Conservation (phyloP, 2,797 vertebrate genomes). For the Danio tinwini region DNA sequence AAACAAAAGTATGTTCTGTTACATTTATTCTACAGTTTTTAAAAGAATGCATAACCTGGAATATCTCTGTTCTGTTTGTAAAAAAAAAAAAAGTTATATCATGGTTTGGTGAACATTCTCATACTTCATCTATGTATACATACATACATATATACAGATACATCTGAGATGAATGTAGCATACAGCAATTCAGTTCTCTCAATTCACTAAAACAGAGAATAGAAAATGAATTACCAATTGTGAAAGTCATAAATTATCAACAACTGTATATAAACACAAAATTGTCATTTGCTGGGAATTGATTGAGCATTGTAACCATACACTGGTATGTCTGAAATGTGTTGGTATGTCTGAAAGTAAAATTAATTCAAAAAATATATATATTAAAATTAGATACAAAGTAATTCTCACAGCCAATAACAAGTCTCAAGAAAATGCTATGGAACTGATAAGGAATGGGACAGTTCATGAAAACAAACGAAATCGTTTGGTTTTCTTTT, state of each 20-base stretch:
- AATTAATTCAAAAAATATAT: too few species aligned
- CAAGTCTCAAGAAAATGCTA: too few species aligned
- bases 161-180: not conserved
- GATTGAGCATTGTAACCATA: too few species aligned
- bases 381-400: too few species aligned
- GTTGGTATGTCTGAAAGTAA: too few species aligned
- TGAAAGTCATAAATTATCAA: not conserved
- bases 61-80: constrained; percentile 19
- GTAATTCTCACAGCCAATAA: too few species aligned
- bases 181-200: not conserved
- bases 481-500: too few species aligned
- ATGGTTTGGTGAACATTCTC: constrained; percentile 14
- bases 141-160: not conserved
- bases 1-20: not conserved
- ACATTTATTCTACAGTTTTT: not conserved
- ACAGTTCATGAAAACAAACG: too few species aligned
- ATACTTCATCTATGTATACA: not conserved
- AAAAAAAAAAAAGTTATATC: constrained; percentile 22
- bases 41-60: constrained; percentile 17
- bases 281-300: too few species aligned
- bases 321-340: too few species aligned
- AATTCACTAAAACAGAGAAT: not conserved
- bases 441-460: too few species aligned
- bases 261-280: too few species aligned
- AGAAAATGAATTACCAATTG: not conserved